Conservation (phyloP, 2,113 vertebrate species). For the Erythrocercus mccallii region DNA sequence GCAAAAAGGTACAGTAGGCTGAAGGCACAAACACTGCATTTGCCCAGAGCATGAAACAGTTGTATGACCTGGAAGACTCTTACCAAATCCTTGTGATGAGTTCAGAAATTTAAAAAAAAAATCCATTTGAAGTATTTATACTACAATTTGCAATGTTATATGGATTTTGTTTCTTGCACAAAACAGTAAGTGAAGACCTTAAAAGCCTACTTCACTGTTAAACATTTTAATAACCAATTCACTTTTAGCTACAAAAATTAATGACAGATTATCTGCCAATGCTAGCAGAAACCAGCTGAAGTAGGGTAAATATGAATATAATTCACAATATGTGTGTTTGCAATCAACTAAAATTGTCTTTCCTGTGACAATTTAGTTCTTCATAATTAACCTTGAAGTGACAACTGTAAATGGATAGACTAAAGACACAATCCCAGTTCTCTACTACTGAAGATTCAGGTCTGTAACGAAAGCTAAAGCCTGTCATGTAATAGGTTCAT, state of each 20-base stretch:
- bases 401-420: background rate
- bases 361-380: background rate
- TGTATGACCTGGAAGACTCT: background rate
- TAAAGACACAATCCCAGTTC: background rate
- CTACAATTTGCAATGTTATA: background rate
- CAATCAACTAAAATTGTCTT: background rate
- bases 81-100: background rate
- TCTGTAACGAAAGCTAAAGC: background rate
- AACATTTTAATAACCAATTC: background rate
- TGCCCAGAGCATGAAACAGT: background rate
- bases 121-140: background rate
- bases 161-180: background rate
- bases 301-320: background rate
- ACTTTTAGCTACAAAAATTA: background rate
- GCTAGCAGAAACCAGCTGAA: background rate
- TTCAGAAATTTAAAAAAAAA: background rate
- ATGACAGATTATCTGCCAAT: background rate
- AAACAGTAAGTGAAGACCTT: background rate
- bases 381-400: background rate
- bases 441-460: background rate
- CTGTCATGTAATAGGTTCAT: background rate
- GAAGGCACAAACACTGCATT: background rate
- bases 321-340: background rate
- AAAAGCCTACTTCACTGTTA: background rate
- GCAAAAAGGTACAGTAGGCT: background rate